phyloP scores from a whole-genome alignment of 1,140 invertebrate species.

The Melanaphis sacchari region DNA sequence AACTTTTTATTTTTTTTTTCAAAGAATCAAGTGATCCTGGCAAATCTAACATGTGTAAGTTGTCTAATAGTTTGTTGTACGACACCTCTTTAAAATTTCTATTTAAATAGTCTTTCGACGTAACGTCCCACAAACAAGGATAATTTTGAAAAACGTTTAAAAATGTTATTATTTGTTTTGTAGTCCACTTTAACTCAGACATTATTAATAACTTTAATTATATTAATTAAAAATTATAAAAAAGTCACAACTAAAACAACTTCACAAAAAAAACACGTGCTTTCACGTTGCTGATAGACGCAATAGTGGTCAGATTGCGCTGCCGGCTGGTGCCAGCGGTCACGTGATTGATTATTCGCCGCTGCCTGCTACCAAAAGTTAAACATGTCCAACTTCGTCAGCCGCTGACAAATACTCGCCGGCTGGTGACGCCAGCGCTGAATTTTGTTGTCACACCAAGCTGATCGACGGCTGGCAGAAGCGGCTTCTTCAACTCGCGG shows the following conservation, averaged over 20 bases:
- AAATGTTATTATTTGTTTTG: slow-evolving; percentile 12
- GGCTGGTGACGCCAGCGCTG: background rate
- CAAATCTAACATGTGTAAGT: background rate
- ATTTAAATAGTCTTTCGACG: slow-evolving; percentile 6
- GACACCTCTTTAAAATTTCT: background rate
- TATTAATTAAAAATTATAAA: slow-evolving; percentile 20
- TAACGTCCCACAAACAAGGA: background rate
- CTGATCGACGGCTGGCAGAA: slow-evolving; percentile 37
- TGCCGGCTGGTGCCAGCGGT: background rate
- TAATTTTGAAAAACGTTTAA: slow-evolving; percentile 8
- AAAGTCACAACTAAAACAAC: slow-evolving; percentile 5
- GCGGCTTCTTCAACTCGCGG: slow-evolving; percentile 10
- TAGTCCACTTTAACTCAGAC: background rate
- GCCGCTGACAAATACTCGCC: slow-evolving; percentile 26
- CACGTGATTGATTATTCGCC: background rate
- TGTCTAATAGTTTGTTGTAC: slow-evolving; percentile 26
- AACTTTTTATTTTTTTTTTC: slow-evolving; percentile 47
- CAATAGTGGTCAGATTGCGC: background rate
- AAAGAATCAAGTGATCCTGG: slow-evolving; percentile 18
- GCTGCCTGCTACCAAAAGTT: slow-evolving; percentile 27
- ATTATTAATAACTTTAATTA: slow-evolving; percentile 26
- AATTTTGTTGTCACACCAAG: slow-evolving; percentile 42
- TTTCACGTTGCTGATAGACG: background rate
- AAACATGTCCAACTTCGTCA: slow-evolving; percentile 31
- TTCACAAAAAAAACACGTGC: background rate